Evolutionary conservation across 1,140 invertebrate species (phyloP), one percentile per base, ranked within the genome.

Genomic region (Scaptodrosophila lebanonensis): DNA sequence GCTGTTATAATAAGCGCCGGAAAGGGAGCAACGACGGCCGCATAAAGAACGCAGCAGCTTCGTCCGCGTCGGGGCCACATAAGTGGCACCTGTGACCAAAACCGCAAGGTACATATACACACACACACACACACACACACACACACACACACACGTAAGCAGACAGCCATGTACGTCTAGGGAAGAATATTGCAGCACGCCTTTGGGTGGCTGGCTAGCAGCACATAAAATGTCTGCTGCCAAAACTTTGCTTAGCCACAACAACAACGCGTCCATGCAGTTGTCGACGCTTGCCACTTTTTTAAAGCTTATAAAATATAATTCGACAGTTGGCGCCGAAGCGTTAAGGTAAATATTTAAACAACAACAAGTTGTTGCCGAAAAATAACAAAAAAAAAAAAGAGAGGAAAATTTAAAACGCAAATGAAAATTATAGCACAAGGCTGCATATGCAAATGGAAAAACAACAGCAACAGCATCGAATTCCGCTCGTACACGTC

Each of bases 51-150:
- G 22, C 32, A 4, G 61, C 68, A 61, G 25, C 20, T 27, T 39
- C 11, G 29, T 47, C 56, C 33, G 17, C 25, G 15, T 9, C 17
- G 20, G 66, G 33, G 39, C 33, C 71, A 58, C 71, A 75, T 75
- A 75, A 75, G 71, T 75, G 71, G 71, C 71, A 75, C 71, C 71
- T 75, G 71, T 61, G 71, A 75, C 71, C 71, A 69, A 56, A 61
- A 58, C 49, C 57, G 30, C 54, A 33, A 5, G 12, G 8, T 3
- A 4, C 8, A 9, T 11, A 33, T 3, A 33, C 8, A 13, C 32
- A 33, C 5, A 33, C 32, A 33, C 32, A 33, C n/a, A 61, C 20
- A 20, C 36, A 59, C 39, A 63, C 30, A 7, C 51, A 44, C 13
- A 12, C 8, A 43, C 22, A 15, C 2, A 50, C 43, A 65, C 44